Evolutionary conservation across 2,797 vertebrate genomes (phyloP).

Genomic region (Ctenopoma multispine): DNA sequence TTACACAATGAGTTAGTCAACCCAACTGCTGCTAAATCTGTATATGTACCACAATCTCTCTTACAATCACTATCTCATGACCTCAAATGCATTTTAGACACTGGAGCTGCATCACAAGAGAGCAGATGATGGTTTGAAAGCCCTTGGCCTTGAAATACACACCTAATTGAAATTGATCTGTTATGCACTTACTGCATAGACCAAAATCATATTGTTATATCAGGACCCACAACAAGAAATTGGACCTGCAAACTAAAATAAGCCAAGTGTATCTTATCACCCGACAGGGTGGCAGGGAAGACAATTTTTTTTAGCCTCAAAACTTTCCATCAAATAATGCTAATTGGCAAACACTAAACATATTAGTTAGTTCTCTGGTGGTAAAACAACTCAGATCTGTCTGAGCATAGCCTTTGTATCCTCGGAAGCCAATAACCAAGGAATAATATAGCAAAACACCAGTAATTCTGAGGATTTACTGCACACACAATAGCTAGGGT

Average conservation of each 20-base stretch:
- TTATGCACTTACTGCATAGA: slow-evolving; percentile 42
- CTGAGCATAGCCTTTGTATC: slow-evolving; percentile 2
- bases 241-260: slow-evolving; percentile 42
- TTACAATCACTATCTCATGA: slow-evolving; percentile 7
- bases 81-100: slow-evolving; percentile 43
- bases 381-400: slow-evolving; percentile 2
- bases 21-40: background rate
- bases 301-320: slow-evolving; percentile 7
- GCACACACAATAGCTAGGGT: background rate
- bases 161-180: slow-evolving; percentile 69
- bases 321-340: slow-evolving; percentile 4
- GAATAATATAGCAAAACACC: too few species aligned
- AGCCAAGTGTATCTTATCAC: slow-evolving; percentile 28
- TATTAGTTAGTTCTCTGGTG: slow-evolving; percentile 11
- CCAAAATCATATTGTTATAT: slow-evolving; percentile 54
- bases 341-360: slow-evolving; percentile 7
- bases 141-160: slow-evolving; percentile 52
- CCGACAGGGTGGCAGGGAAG: background rate
- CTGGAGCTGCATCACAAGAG: slow-evolving; percentile 33
- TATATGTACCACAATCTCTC: background rate
- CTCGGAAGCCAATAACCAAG: background rate
- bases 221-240: slow-evolving; percentile 36
- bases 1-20: background rate
- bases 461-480: background rate
- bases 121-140: slow-evolving; percentile 38